Conservation (phyloP, 2,888 invertebrate species). For the Fragum sueziense region DNA sequence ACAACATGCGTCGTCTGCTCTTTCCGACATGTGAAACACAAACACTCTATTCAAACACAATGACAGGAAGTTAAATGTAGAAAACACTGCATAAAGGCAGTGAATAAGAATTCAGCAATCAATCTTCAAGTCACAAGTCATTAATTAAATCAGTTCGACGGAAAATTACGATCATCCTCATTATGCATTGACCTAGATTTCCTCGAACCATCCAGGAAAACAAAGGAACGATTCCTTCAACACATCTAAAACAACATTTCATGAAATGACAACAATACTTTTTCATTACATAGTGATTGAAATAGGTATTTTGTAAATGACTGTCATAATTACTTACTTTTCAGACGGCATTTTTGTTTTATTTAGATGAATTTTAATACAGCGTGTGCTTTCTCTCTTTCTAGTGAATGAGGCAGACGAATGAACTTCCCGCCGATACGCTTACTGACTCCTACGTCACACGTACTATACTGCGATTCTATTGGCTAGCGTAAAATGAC, state of each 20-base stretch:
- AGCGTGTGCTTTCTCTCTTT: constrained; percentile 37
- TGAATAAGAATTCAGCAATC: too few relatives aligned
- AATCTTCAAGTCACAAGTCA: background rate
- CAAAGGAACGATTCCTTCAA: constrained; percentile 34
- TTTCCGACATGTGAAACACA: constrained; percentile 3
- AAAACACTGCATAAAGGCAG: too few relatives aligned
- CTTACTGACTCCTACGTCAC: constrained; percentile 50
- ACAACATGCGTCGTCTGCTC: constrained; percentile 33
- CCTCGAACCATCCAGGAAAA: constrained; percentile 46
- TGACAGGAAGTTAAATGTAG: too few relatives aligned
- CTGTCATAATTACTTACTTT: constrained; percentile 68
- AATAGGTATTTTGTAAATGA: constrained; percentile 8
- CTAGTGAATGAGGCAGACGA: constrained; percentile 64
- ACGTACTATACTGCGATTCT: constrained; percentile 11
- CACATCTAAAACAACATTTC: background rate
- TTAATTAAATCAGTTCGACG: background rate
- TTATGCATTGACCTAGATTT: constrained; percentile 60
- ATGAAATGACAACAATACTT: constrained; percentile 10
- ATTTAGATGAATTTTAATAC: constrained; percentile 32
- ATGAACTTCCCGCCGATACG: constrained; percentile 75
- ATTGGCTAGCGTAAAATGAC: constrained; percentile 47
- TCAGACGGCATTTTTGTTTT: constrained; percentile 73
- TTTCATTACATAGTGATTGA: background rate
- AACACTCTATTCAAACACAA: background rate
- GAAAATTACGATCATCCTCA: constrained; percentile 29